A percentile compares a stretch with the other conserved stretches of the same genome.
phyloP scores from a whole-genome alignment of 1,140 invertebrate species.

The Oryzaephilus surinamensis region DNA sequence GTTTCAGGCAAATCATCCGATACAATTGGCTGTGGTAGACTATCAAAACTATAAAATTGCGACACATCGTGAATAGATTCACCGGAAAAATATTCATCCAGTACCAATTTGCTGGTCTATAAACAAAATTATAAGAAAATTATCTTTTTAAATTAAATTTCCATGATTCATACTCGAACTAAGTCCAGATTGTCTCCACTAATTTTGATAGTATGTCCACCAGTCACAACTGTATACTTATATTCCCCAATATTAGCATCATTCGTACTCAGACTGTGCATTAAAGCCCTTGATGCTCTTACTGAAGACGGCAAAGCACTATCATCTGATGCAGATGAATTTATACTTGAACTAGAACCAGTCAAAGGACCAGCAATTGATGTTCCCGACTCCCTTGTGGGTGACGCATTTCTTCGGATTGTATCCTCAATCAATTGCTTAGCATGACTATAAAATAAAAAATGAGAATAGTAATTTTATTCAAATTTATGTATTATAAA shows the following conservation, averaged over 20 bases:
- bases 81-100: conserved; percentile 71
- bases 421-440: conserved; percentile 87
- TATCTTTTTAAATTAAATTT: too few species aligned
- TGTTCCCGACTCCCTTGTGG: conserved; percentile 51
- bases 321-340: conserved; percentile 66
- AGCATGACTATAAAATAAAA: conserved; percentile 54
- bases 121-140: too few species aligned
- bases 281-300: conserved; percentile 44
- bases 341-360: conserved; percentile 54
- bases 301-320: conserved; percentile 35
- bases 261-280: conserved; percentile 71
- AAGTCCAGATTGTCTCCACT: conserved; percentile 72
- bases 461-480: not conserved
- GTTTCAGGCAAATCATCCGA: conserved; percentile 13
- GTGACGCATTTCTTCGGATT: conserved; percentile 83
- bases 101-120: conserved; percentile 71
- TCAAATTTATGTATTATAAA: not conserved
- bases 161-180: conserved; percentile 50
- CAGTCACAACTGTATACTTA: conserved; percentile 74
- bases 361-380: conserved; percentile 43
- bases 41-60: conserved; percentile 45
- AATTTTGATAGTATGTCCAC: conserved; percentile 69
- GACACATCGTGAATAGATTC: conserved; percentile 43
- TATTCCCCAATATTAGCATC: conserved; percentile 76
- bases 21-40: conserved; percentile 28